A percentile compares a stretch with the other conserved stretches of the same genome.
phyloP scores from a whole-genome alignment of 1,140 invertebrate genomes.

The Battus philenor region DNA sequence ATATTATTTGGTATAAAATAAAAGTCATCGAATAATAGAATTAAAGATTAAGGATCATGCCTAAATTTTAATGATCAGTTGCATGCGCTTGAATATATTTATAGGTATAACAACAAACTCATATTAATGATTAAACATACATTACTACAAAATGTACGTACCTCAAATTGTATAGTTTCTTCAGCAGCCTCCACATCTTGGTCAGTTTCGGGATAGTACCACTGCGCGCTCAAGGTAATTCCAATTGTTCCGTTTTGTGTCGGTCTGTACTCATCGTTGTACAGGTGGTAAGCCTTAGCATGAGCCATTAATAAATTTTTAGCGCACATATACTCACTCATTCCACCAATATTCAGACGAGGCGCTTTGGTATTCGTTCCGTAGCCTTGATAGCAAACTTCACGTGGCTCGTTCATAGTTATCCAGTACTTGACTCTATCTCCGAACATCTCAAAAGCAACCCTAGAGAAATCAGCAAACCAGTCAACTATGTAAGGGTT shows the following conservation, averaged over 20 bases:
- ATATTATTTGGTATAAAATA: background rate
- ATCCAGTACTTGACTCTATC: constrained; percentile 80
- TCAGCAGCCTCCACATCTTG: constrained; percentile 69
- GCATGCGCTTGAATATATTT: background rate
- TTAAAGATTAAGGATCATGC: background rate
- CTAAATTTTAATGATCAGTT: background rate
- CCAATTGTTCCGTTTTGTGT: constrained; percentile 61
- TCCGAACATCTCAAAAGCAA: constrained; percentile 77
- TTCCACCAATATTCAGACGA: constrained; percentile 60
- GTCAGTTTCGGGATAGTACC: constrained; percentile 59
- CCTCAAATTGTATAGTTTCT: constrained; percentile 59
- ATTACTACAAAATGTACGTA: constrained; percentile 16
- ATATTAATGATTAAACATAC: background rate
- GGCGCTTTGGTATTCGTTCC: constrained; percentile 68
- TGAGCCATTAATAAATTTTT: constrained; percentile 46
- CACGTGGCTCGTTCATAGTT: constrained; percentile 82
- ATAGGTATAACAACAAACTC: background rate
- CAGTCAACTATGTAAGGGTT: constrained; percentile 78
- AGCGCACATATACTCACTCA: constrained; percentile 69
- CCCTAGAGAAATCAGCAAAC: constrained; percentile 78
- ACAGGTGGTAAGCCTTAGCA: constrained; percentile 77
- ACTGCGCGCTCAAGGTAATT: constrained; percentile 71
- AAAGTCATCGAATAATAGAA: background rate
- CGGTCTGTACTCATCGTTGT: constrained; percentile 54
- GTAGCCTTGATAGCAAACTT: constrained; percentile 77